A percentile compares a stretch with the other conserved stretches of the same genome.
Evolutionary conservation across 2,888 invertebrate species (phyloP).

Genomic region (Arctia plantaginis): DNA sequence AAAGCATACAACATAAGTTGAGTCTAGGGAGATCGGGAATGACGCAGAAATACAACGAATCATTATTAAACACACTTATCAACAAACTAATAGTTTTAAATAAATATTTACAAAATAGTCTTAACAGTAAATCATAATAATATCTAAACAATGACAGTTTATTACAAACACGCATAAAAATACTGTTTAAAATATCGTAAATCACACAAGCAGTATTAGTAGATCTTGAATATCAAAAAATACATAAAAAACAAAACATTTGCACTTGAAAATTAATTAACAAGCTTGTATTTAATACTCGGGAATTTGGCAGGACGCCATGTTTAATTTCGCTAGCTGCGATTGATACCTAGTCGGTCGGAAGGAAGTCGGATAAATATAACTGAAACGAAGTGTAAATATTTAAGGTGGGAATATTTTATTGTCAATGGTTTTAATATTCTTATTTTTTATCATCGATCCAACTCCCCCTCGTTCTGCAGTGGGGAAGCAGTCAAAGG

Average conservation of each 20-base stretch:
- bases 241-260: constrained; percentile 29
- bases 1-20: background rate
- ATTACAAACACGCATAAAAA: constrained; percentile 18
- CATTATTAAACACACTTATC: background rate
- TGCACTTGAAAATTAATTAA: constrained; percentile 47
- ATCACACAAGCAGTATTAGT: constrained; percentile 20
- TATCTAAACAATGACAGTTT: constrained; percentile 13
- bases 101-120: constrained; percentile 20
- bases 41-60: background rate
- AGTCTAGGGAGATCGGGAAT: background rate
- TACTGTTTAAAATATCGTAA: constrained; percentile 15
- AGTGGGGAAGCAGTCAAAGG: no score
- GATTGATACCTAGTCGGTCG: constrained; percentile 39
- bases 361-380: constrained; percentile 38
- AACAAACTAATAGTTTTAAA: constrained; percentile 12
- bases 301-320: constrained; percentile 48
- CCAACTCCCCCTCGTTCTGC: no score
- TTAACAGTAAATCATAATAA: constrained; percentile 16
- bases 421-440: background rate
- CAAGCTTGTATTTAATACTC: constrained; percentile 37
- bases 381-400: constrained; percentile 2
- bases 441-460: background rate
- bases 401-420: background rate
- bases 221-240: constrained; percentile 25
- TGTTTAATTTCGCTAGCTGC: constrained; percentile 28